Base-by-base conservation (phyloP, 64 coral and sea anemone species). In the Dendronephthya gigantea region DNA sequence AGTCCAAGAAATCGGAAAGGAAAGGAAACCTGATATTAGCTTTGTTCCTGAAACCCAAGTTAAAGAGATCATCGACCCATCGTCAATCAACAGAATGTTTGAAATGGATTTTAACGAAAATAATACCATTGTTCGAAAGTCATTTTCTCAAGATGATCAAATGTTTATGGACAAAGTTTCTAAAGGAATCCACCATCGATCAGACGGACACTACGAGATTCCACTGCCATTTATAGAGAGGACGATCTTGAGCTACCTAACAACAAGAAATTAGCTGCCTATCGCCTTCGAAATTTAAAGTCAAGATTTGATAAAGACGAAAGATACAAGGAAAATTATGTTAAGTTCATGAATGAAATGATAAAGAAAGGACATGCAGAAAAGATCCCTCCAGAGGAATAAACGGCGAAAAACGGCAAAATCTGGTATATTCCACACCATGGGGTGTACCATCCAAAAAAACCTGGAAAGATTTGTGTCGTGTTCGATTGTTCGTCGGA, bases 341-440 rank as follows among this genome's bases (percentile, higher is more conserved):
- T 15, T 13, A 22, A 13, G 13, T 76, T 76, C 35, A 76, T 76
- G 69, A 76, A 76, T 37, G n/a, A 76, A 2, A 13, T 76, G 1
- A 13, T 76, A 27, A 4, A 76, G 69, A 27, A 37, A 28, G 69
- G 69, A 13, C 35, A 76, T 16, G 69, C 69, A 22, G 69, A 76
- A 76, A 13, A 2, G n/a, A 25, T 76, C 25, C n/a, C 69, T 3
- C 7, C 11, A 13, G 28, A 37, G 3, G 69, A 76, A 37, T 3
- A 34, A 37, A 5, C 28, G 12, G n/a, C 7, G 28, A 28, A 3
- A 25, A 25, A 22, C 23, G 17, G 29, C 3, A 4, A 76, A 22
- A 66, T 7, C 19, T 76, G 69, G 69, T 76, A 76, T 34, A 76
- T 76, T 34, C 69, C 69, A 34, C 69, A 76, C 25, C 69, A 76